These are phyloP conservation scores for Phataginus tetradactyla DNA, from an alignment of 2,797 vertebrate species.

Conservation along the genomic window DNA sequence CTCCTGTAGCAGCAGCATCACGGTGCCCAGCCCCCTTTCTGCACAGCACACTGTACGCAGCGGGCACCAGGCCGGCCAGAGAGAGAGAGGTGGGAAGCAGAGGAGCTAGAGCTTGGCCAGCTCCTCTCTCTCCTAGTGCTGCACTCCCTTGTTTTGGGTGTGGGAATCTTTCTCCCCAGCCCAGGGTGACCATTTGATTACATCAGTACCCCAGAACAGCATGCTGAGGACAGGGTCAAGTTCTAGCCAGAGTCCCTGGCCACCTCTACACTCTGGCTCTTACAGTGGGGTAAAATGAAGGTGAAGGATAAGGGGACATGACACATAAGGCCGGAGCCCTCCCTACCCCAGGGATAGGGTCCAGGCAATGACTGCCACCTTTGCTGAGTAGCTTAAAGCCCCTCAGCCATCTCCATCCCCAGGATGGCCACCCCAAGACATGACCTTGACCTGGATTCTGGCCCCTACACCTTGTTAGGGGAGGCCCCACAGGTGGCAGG, in stretches of 20 bases:
- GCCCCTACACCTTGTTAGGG: conserved; percentile 22
- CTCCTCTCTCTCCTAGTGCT: neutral
- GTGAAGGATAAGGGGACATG: neutral
- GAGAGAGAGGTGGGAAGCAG: neutral
- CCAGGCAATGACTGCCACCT: neutral
- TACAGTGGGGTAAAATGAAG: neutral
- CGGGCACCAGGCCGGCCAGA: neutral
- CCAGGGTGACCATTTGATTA: neutral
- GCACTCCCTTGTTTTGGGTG: neutral
- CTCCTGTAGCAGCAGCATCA: neutral
- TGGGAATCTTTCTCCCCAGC: neutral
- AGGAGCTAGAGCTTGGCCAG: neutral
- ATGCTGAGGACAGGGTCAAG: neutral
- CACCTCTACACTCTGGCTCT: neutral
- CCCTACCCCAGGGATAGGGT: too few species aligned
- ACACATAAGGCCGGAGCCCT: neutral
- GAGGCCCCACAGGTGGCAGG: conserved; percentile 42
- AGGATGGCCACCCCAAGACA: neutral
- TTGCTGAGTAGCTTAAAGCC: neutral
- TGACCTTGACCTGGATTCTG: conserved; percentile 65
- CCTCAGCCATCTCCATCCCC: neutral
- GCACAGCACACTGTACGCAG: neutral
- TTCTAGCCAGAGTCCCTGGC: neutral
- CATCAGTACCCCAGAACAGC: neutral
- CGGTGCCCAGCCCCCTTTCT: neutral